Evolutionary conservation across 1,140 invertebrate species (phyloP).

Genomic region (Macrocentrus cingulum): DNA sequence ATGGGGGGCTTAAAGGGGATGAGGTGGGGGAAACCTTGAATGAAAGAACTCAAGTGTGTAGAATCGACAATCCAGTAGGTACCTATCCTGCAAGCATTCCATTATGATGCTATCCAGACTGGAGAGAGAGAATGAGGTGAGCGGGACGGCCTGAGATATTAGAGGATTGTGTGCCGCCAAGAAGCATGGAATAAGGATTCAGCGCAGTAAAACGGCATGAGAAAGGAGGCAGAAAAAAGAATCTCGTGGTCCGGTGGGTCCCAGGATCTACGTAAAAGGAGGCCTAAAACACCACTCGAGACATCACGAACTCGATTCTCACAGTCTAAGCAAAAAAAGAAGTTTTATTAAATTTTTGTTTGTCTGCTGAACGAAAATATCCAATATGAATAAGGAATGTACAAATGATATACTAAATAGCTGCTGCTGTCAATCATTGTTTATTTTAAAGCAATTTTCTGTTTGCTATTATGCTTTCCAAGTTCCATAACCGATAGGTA

Average conservation of each 20-base stretch:
- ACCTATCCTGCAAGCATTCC: slow-evolving; percentile 52
- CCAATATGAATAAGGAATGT: too few relatives aligned
- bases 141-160: slow-evolving; percentile 48
- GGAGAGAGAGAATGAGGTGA: slow-evolving; percentile 30
- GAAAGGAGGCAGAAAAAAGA: slow-evolving; percentile 31
- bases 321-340: not conserved
- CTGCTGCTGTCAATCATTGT: too few relatives aligned
- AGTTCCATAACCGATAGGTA: too few relatives aligned
- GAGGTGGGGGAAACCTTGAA: slow-evolving; percentile 9
- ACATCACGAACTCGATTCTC: not conserved
- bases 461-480: too few relatives aligned
- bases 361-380: not conserved
- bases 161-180: slow-evolving; percentile 50
- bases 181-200: slow-evolving; percentile 15
- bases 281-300: slow-evolving; percentile 21
- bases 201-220: not conserved
- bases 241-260: slow-evolving; percentile 49
- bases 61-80: slow-evolving; percentile 50
- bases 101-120: slow-evolving; percentile 55
- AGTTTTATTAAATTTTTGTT: slow-evolving; percentile 7
- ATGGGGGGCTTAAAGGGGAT: too few relatives aligned
- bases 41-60: slow-evolving; percentile 32
- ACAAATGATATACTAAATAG: too few relatives aligned
- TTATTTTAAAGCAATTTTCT: too few relatives aligned
- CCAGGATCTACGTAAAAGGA: slow-evolving; percentile 29